A percentile compares a stretch with the other conserved stretches of the same genome.
Evolutionary conservation across 2,888 invertebrate genomes (phyloP).

Genomic region (Agapostemon virescens): DNA sequence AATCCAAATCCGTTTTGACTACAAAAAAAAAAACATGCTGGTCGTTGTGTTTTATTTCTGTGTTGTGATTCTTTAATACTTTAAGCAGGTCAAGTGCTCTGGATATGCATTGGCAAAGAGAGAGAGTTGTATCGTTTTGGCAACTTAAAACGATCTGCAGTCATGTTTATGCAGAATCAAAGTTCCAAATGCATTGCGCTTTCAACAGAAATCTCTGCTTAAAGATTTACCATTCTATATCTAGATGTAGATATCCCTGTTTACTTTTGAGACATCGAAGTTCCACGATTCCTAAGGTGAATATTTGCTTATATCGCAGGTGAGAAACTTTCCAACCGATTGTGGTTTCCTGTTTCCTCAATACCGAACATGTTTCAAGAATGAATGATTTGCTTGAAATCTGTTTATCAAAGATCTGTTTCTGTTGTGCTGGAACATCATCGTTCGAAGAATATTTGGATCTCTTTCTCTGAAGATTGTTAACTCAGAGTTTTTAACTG

Average conservation of each 20-base stretch:
- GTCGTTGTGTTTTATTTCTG: constrained; percentile 77
- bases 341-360: constrained; percentile 52
- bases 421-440: constrained; percentile 28
- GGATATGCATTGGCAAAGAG: constrained; percentile 41
- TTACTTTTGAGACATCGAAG: constrained; percentile 46
- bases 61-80: constrained; percentile 67
- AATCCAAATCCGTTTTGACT: constrained; percentile 78
- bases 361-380: constrained; percentile 44
- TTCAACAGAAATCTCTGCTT: constrained; percentile 27
- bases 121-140: constrained; percentile 35
- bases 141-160: constrained; percentile 34
- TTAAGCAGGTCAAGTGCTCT: constrained; percentile 58
- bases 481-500: constrained; percentile 26
- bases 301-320: constrained; percentile 58
- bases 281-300: constrained; percentile 36
- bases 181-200: constrained; percentile 39
- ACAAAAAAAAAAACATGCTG: constrained; percentile 68
- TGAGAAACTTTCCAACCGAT: constrained; percentile 66
- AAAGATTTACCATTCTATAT: constrained; percentile 37
- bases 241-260: constrained; percentile 38
- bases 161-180: constrained; percentile 36
- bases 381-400: constrained; percentile 42
- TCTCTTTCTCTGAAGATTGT: constrained; percentile 44
- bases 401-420: constrained; percentile 32
- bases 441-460: constrained; percentile 29